Percentiles rank a stretch among this genome's conserved stretches.
Evolutionary conservation across 35 echinoderm and acorn worm species (phyloP).

Genomic region (Anneissia japonica): DNA sequence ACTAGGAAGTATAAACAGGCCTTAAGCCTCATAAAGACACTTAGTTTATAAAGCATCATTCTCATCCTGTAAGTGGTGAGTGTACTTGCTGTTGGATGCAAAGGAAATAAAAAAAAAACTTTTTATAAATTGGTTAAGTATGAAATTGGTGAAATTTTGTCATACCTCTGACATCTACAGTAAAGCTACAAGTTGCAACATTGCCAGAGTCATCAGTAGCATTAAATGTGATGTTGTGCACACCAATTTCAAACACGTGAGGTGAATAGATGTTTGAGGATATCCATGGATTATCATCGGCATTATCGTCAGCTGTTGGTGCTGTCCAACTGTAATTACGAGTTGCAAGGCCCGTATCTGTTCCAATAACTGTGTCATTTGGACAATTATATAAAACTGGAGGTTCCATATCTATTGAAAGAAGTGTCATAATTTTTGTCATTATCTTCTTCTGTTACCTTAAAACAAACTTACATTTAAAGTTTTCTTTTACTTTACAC

Average conservation of each 20-base stretch:
- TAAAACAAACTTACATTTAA: too few species aligned
- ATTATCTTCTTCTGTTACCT: too few species aligned
- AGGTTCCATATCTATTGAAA: conserved; percentile 37
- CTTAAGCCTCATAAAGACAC: too few species aligned
- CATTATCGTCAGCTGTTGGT: conserved; percentile 18
- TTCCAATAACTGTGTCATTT: conserved; percentile 8
- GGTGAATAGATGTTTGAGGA: neutral
- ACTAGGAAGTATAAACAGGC: too few species aligned
- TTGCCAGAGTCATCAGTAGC: neutral
- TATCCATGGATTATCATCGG: neutral
- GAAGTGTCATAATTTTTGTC: too few species aligned
- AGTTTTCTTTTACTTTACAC: too few species aligned
- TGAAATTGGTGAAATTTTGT: too few species aligned
- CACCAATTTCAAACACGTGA: neutral
- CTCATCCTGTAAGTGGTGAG: too few species aligned
- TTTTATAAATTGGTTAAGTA: too few species aligned
- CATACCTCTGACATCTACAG: neutral
- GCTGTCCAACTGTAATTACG: conserved; percentile 1
- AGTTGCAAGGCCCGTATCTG: conserved; percentile 25
- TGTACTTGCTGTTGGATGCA: too few species aligned
- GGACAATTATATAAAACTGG: conserved; percentile 21
- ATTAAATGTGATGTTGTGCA: neutral
- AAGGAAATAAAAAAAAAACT: too few species aligned
- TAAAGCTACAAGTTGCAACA: neutral
- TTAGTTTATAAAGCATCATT: too few species aligned